Evolutionary conservation across 1,140 invertebrate species (phyloP).

Genomic region (Nilaparvata lugens): DNA sequence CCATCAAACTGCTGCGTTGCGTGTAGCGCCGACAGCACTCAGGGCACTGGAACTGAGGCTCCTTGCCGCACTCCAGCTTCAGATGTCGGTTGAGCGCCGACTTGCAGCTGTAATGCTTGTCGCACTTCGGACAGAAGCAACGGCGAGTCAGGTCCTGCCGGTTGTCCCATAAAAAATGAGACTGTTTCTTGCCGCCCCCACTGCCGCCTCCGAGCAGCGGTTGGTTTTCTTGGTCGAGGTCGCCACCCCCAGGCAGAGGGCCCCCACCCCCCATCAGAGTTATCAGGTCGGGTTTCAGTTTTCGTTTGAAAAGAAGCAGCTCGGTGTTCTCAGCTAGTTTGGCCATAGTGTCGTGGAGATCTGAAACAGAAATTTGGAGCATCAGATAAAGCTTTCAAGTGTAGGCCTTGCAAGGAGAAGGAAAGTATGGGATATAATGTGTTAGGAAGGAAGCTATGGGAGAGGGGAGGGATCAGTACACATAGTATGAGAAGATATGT

Average conservation of each 20-base stretch:
- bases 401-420: too few species aligned
- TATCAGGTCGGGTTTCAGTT: not conserved
- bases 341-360: not conserved
- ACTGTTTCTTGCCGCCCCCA: not conserved
- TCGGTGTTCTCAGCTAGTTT: not conserved
- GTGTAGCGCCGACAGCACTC: conserved; percentile 12
- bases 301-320: not conserved
- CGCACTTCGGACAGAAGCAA: conserved; percentile 25
- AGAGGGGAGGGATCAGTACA: too few species aligned
- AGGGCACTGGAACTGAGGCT: conserved; percentile 17
- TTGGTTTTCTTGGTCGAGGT: not conserved
- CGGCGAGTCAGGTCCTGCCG: conserved; percentile 5
- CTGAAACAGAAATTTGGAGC: not conserved
- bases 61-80: conserved; percentile 33
- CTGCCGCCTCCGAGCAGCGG: not conserved
- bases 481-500: too few species aligned
- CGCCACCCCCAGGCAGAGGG: not conserved
- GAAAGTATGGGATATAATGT: too few species aligned
- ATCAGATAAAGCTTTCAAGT: too few species aligned
- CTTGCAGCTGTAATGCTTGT: conserved; percentile 36
- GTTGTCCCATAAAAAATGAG: not conserved
- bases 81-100: conserved; percentile 37
- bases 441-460: too few species aligned
- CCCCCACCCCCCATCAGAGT: not conserved
- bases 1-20: conserved; percentile 15